phyloP scores from a whole-genome alignment of 2,888 invertebrate species.

The Mesoligia furuncula region DNA sequence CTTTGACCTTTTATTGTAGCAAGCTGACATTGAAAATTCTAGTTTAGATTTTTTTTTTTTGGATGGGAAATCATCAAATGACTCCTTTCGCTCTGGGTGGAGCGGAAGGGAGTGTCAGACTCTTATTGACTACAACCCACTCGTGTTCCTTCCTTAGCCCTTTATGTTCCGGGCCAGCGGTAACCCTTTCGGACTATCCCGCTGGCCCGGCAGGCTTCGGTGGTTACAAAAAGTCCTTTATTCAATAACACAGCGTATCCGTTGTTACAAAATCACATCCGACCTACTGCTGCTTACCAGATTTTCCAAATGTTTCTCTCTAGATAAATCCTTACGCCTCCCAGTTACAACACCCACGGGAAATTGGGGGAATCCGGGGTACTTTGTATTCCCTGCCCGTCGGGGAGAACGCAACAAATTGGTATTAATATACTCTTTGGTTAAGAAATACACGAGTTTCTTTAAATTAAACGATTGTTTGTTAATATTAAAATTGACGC shows the following conservation, averaged over 20 bases:
- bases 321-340: conserved; percentile 37
- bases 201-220: no score
- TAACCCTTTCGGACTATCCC: no score
- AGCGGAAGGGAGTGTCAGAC: no score
- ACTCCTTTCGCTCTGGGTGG: no score
- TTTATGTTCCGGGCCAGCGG: no score
- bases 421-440: conserved; percentile 40
- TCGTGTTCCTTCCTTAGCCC: no score
- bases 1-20: neutral
- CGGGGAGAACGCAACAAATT: conserved; percentile 26
- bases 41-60: neutral
- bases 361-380: conserved; percentile 46
- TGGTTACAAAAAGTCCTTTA: neutral
- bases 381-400: conserved; percentile 34
- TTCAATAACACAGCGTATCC: neutral
- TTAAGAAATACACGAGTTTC: conserved; percentile 6
- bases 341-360: conserved; percentile 47
- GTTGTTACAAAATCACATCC: conserved; percentile 17
- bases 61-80: no score
- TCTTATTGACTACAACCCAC: no score
- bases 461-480: conserved; percentile 4
- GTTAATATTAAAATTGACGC: no score
- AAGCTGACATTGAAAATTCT: neutral
- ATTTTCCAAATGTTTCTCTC: conserved; percentile 37
- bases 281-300: neutral